Conservation (phyloP, 2,888 invertebrate genomes). For the Imbricaverruca yamaguchii region DNA sequence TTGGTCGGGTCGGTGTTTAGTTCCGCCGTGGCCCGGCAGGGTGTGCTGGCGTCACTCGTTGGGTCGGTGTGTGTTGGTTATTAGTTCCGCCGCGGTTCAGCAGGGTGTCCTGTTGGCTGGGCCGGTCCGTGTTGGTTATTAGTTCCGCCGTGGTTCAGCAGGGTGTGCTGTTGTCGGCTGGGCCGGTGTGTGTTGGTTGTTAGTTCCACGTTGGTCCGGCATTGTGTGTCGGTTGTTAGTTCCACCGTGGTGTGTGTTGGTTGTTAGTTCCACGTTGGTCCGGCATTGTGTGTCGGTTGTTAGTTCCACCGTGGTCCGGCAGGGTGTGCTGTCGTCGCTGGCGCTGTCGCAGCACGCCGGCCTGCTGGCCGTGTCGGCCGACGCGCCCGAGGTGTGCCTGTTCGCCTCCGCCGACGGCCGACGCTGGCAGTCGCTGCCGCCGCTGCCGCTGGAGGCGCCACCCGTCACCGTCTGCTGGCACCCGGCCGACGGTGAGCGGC, state of each 20-base stretch:
- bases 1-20: too few relatives aligned
- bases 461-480: not conserved
- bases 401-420: not conserved
- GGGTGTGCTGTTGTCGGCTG: not conserved
- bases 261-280: too few relatives aligned
- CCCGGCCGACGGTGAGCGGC: not conserved
- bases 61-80: not conserved
- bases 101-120: too few relatives aligned
- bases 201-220: too few relatives aligned
- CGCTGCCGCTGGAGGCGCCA: conserved; percentile 11
- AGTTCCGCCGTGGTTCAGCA: not conserved
- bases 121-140: too few relatives aligned
- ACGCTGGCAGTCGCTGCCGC: conserved; percentile 20
- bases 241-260: too few relatives aligned
- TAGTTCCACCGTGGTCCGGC: too few relatives aligned
- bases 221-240: conserved; percentile 4
- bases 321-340: conserved; percentile 1
- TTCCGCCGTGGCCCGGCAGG: too few relatives aligned
- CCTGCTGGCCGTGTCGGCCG: not conserved
- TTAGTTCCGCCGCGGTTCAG: too few relatives aligned
- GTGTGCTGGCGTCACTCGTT: not conserved
- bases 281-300: too few relatives aligned
- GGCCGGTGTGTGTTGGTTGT: too few relatives aligned
- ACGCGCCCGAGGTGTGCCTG: not conserved
- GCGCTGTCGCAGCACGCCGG: not conserved